Conservation (phyloP, 2,113 vertebrate species). For the Regulus satrapa region DNA sequence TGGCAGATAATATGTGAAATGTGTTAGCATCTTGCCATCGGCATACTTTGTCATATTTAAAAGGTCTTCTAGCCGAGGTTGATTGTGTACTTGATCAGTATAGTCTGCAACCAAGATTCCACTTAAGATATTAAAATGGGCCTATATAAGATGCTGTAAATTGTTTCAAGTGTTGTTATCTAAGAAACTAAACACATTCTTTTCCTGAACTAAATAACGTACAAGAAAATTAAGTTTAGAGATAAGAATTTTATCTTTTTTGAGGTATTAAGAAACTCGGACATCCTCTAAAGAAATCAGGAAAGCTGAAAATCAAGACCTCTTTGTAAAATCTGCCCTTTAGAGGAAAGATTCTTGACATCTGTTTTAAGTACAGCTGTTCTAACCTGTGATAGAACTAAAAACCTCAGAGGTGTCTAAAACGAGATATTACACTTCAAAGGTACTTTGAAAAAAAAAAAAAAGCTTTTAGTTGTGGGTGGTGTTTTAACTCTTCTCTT, state of each 20-base stretch:
- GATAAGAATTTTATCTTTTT: not conserved
- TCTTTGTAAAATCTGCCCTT: not conserved
- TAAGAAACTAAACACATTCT: not conserved
- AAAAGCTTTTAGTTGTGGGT: not conserved
- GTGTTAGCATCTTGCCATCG: not conserved
- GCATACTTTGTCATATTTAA: not conserved
- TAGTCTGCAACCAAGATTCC: not conserved
- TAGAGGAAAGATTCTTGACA: fast-evolving
- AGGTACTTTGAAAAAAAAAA: too few relatives aligned
- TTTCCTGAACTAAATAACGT: not conserved
- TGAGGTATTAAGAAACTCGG: not conserved
- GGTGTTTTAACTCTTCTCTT: not conserved
- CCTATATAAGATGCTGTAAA: not conserved
- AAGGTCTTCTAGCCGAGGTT: not conserved
- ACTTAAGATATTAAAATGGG: not conserved
- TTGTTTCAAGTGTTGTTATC: not conserved
- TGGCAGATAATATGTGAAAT: not conserved
- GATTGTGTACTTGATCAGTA: not conserved
- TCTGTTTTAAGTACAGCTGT: not conserved
- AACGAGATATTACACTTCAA: not conserved
- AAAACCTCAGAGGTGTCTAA: not conserved
- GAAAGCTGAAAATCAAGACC: not conserved
- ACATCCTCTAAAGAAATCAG: not conserved
- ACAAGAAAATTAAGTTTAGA: not conserved
- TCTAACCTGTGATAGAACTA: not conserved